phyloP scores from a whole-genome alignment of 1,140 invertebrate genomes.

The Holcopasites calliopsidis region DNA sequence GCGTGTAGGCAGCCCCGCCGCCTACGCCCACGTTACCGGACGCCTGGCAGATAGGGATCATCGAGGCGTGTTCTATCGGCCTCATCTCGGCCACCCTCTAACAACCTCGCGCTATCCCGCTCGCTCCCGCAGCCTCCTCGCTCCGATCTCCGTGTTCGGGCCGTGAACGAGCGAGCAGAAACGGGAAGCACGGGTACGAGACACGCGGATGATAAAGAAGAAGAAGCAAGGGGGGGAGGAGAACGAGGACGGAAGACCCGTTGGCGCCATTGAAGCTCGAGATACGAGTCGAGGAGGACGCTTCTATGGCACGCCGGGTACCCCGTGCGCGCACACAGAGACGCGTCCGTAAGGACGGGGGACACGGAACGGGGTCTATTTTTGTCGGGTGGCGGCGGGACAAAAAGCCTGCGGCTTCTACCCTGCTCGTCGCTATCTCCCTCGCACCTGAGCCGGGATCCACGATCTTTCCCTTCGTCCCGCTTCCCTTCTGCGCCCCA shows the following conservation, averaged over 20 bases:
- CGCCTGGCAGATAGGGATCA: slow-evolving; percentile 70
- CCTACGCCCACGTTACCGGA: slow-evolving; percentile 61
- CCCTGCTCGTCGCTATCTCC: slow-evolving; percentile 51
- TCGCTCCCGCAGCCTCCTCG: slow-evolving; percentile 24
- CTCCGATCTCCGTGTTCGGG: slow-evolving; percentile 41
- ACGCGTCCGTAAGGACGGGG: slow-evolving; percentile 71
- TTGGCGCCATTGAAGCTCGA: slow-evolving; percentile 47
- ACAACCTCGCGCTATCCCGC: slow-evolving; percentile 60
- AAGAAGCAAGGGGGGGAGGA: slow-evolving; percentile 49
- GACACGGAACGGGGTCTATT: slow-evolving; percentile 66
- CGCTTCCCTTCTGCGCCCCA: slow-evolving; percentile 26
- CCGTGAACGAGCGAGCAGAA: slow-evolving; percentile 32
- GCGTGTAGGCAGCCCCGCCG: slow-evolving; percentile 60
- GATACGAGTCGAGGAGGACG: slow-evolving; percentile 47
- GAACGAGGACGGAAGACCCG: slow-evolving; percentile 61
- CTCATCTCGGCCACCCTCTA: slow-evolving; percentile 71
- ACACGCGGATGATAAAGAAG: not conserved
- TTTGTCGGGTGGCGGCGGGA: slow-evolving; percentile 73
- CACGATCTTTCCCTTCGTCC: slow-evolving; percentile 33
- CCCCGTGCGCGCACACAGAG: slow-evolving; percentile 28
- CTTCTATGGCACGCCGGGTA: slow-evolving; percentile 40
- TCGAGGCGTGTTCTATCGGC: slow-evolving; percentile 74
- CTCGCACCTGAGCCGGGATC: slow-evolving; percentile 28
- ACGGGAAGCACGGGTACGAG: slow-evolving; percentile 1
- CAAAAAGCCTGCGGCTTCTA: slow-evolving; percentile 77